Evolutionary conservation across 2,113 vertebrate genomes (phyloP), one percentile per base, ranked within the genome.

Genomic region (Crypturellus undulatus): DNA sequence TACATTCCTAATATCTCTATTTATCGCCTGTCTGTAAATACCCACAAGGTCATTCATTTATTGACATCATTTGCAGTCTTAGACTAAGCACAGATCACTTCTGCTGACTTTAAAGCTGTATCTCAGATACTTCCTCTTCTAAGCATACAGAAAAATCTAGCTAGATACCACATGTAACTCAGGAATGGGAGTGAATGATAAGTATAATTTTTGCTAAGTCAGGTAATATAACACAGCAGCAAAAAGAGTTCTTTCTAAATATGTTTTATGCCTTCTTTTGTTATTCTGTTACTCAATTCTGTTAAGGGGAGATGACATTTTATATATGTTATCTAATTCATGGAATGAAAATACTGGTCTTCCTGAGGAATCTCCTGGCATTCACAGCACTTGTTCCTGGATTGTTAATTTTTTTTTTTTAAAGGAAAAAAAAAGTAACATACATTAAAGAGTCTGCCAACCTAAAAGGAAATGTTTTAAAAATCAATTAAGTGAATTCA

Each of bases 341-440:
- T 26, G 56, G 71, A 87, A 79, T 80, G 42, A 67, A 67, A 64
- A 78, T 16, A 32, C 21, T 63, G 42, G 32, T 51, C 16, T 51
- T 79, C 86, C 49, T 18, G 30, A 78, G 60, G 15, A 79, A 82
- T 34, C 25, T 85, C 63, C 30, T 91, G 58, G 73, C 38, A 94
- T 9, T 40, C 42, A 71, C 9, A 91, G 67, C 70, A 83, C 38
- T 76, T 94, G 32, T 51, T 88, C 92, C 94, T 90, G 73, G 64
- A 79, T 16, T 40, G 71, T 8, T 92, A 51, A 56, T 51, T 62
- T 75, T 6, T 3, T 81, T 15, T 38, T 38, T n/a, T n/a, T n/a
- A n/a, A n/a, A 38, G 21, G 34, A 16, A 64, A 22, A 18, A 22
- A 18, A 18, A 4, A 30, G 11, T 51, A 87, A 36, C 10, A 38